Evolutionary conservation across 37 sponge, comb jelly and placozoan species (phyloP), one percentile per base, ranked within the genome.

Genomic region (Oscarella lobularis): DNA sequence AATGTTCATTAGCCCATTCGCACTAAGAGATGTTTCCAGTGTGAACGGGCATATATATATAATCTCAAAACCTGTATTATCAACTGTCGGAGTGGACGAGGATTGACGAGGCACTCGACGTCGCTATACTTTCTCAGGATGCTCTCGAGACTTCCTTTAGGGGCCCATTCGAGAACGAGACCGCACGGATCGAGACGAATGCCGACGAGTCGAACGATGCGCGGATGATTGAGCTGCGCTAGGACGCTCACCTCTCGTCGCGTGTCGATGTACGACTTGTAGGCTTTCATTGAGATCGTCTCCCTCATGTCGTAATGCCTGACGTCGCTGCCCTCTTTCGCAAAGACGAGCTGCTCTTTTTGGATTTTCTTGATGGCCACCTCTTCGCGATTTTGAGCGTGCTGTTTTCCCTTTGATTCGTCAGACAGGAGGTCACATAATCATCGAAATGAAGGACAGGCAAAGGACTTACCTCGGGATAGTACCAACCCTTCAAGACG

Each of bases 151-250:
- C 81, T 74, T 20, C 84, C 84, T 27, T 75, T 74, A 31, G 82
- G 84, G n/a, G 94, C 94, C 94, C 90, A 89, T 76, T 93, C 90
- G 78, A 93, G 78, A 67, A 86, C 81, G 83, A 93, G 80, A 78
- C 85, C 82, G 67, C 85, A 78, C 1, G 94, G 94, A 33, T 81
- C 72, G 41, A 89, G 87, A n/a, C 68, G 70, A 33, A 93, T 75
- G 1, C 92, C 88, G 2, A 83, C 40, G 73, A 93, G 86, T 36
- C 82, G 76, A 6, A 93, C 86, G 34, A 93, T 40, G 79, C 89
- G 67, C 1, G 79, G 83, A 33, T 93, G 94, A 0, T 71, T 34
- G 6, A 93, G 81, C 0, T 71, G 54, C 41, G 78, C 77, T 34
- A 93, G 83, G 66, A 93, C 74, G 67, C 87, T 73, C 14, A 86